These are phyloP conservation scores for Brotula barbata DNA, from an alignment of 2,797 vertebrate species.

Conservation along the genomic window DNA sequence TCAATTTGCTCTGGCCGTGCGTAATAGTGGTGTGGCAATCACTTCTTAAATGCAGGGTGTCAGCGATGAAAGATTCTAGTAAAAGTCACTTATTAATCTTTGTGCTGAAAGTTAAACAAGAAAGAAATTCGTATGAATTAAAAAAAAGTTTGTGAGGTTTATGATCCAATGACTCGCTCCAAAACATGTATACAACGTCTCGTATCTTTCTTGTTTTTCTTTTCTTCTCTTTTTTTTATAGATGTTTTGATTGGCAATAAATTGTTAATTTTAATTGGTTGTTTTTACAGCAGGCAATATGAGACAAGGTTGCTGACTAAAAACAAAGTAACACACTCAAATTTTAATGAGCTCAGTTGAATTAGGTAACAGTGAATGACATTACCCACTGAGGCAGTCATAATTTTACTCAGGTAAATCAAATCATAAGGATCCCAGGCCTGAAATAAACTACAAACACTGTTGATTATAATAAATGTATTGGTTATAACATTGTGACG, in stretches of 20 bases:
- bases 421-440: background rate
- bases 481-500: background rate
- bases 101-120: too few relatives aligned
- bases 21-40: too few relatives aligned
- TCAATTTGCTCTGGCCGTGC: too few relatives aligned
- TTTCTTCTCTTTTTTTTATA: background rate
- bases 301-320: background rate
- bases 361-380: background rate
- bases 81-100: too few relatives aligned
- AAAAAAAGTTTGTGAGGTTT: too few relatives aligned
- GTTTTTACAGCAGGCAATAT: background rate
- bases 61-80: too few relatives aligned
- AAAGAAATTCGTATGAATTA: too few relatives aligned
- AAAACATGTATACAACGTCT: too few relatives aligned
- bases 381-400: background rate
- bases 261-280: too few relatives aligned
- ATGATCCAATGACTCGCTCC: too few relatives aligned
- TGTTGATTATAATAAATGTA: background rate
- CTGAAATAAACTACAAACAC: constrained; percentile 1
- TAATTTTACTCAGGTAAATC: background rate
- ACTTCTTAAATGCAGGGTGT: too few relatives aligned
- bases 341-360: background rate
- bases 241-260: too few relatives aligned
- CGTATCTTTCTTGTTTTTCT: background rate
- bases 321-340: background rate